Evolutionary conservation across 2,888 invertebrate species (phyloP).

Genomic region (Leptinotarsa haldemani): DNA sequence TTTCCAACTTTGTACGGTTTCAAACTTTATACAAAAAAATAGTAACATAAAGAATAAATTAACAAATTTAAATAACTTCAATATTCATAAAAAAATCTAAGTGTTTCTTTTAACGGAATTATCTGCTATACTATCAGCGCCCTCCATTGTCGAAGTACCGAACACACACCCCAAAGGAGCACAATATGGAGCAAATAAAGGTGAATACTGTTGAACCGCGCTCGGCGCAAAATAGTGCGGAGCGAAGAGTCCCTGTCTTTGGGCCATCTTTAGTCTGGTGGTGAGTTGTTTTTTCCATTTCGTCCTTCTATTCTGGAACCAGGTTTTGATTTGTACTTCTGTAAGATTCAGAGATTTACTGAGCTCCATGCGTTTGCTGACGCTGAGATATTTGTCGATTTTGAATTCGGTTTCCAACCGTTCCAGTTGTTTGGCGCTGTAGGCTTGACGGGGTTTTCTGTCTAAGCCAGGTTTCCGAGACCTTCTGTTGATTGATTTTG

Average conservation of each 20-base stretch:
- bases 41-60: slow-evolving; percentile 4
- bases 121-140: slow-evolving; percentile 49
- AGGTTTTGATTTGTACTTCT: slow-evolving; percentile 96
- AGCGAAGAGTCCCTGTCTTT: slow-evolving; percentile 83
- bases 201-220: slow-evolving; percentile 70
- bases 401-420: slow-evolving; percentile 94
- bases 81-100: not conserved
- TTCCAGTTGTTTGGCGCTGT: slow-evolving; percentile 94
- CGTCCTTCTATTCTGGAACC: slow-evolving; percentile 91
- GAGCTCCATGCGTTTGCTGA: slow-evolving; percentile 93
- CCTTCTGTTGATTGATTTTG: slow-evolving; percentile 82
- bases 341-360: slow-evolving; percentile 89
- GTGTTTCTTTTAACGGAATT: not conserved
- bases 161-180: slow-evolving; percentile 73
- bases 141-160: slow-evolving; percentile 68
- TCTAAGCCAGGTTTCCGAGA: slow-evolving; percentile 90
- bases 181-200: slow-evolving; percentile 74
- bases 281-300: slow-evolving; percentile 98
- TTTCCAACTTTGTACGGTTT: not conserved
- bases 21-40: slow-evolving; percentile 2
- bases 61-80: not conserved
- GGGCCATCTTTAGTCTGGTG: slow-evolving; percentile 88
- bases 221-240: slow-evolving; percentile 75
- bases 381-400: slow-evolving; percentile 94
- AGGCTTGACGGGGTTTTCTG: slow-evolving; percentile 95